These are phyloP conservation scores for Limenitis camilla DNA, from an alignment of 2,888 invertebrate species.

Conservation along the genomic window DNA sequence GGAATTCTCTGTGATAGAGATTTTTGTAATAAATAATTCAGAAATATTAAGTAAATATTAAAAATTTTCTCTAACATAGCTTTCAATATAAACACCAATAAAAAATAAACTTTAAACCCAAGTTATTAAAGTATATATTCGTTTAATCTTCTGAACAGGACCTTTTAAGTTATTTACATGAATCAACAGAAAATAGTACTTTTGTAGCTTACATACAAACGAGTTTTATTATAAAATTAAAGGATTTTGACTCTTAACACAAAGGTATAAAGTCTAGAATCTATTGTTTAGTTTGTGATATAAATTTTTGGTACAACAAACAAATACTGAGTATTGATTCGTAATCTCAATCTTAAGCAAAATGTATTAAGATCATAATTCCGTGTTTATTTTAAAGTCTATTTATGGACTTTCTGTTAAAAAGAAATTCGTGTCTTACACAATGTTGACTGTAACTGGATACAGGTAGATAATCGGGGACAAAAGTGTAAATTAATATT, in stretches of 20 bases:
- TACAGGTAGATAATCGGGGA: conserved; percentile 12
- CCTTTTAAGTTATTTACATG: conserved; percentile 8
- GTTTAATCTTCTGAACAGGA: background rate
- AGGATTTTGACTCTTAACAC: no score
- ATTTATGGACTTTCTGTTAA: conserved; percentile 32
- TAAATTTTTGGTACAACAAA: no score
- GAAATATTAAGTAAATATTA: background rate
- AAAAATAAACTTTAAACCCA: background rate
- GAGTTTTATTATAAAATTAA: conserved; percentile 5
- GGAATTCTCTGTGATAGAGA: no score
- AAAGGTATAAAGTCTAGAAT: no score
- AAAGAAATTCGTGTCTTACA: conserved; percentile 30
- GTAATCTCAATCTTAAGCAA: background rate
- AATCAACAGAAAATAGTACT: conserved; percentile 14
- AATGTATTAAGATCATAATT: background rate
- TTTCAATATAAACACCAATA: no score
- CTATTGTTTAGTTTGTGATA: no score
- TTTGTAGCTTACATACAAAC: conserved; percentile 21
- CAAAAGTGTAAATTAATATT: conserved; percentile 21
- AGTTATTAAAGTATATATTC: conserved; percentile 1
- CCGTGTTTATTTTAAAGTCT: conserved; percentile 1
- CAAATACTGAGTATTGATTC: background rate
- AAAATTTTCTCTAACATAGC: background rate
- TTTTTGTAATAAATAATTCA: background rate
- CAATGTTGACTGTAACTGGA: conserved; percentile 26